Evolutionary conservation across 2,797 vertebrate species (phyloP), one percentile per base, ranked within the genome.

Genomic region (Antennarius maculatus): DNA sequence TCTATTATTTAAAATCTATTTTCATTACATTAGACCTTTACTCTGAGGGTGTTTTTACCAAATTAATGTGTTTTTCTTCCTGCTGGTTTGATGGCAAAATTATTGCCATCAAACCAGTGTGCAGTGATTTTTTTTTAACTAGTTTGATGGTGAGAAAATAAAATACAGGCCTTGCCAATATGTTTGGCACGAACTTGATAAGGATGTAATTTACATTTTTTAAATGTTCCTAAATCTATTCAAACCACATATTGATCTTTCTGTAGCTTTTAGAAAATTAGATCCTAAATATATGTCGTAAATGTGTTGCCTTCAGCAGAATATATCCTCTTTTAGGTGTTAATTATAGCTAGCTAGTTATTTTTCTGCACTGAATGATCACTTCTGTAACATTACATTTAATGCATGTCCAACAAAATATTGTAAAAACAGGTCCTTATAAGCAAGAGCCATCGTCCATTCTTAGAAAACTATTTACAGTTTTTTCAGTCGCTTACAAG

Each of bases 241-340:
- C 2, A 77, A 76, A 60, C 49, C 50, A 61, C 31, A 13, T 48
- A 82, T 82, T 71, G 77, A 82, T 82, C 78, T 81, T 75, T 59
- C 34, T 54, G 5, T 45, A 3, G 50, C 34, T 64, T 64, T 17
- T 17, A 17, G 77, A 71, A 43, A 76, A 81, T 75, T 71, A 66
- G n/a, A 74, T 16, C 18, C 16, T 48, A 27, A 15, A 66, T 58
- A 16, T 48, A 66, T 71, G 68, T 28, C 60, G 70, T 49, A 29
- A 50, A 31, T 61, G 37, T 43, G n/a, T 45, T 12, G n/a, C 56
- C n/a, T 23, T 58, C 46, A 69, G 47, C 28, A 17, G 74, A 66
- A 54, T 5, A 15, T 42, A 58, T 31, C 7, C n/a, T 39, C 23
- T 23, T 23, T 23, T 23, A 23, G 23, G 23, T 23, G 23, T 23